phyloP scores from a whole-genome alignment of 2,797 vertebrate genomes.

The Enteromius unitaeniatus region DNA sequence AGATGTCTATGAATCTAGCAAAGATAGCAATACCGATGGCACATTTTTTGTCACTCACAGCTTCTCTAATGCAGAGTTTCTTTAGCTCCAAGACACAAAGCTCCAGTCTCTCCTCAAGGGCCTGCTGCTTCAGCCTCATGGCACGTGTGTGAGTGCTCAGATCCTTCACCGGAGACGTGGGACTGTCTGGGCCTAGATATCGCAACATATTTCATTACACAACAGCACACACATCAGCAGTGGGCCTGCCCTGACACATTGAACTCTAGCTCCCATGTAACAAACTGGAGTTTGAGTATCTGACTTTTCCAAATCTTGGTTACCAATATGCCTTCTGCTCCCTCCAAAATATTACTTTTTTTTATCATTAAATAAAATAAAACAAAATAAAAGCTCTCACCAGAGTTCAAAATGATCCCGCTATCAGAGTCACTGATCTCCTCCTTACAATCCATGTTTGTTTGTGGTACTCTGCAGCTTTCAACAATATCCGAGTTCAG shows the following conservation, averaged over 20 bases:
- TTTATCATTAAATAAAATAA: not conserved
- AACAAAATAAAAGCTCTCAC: slow-evolving; percentile 68
- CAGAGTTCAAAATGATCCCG: slow-evolving; percentile 89
- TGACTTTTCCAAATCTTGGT: not conserved
- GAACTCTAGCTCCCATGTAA: not conserved
- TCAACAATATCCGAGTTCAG: slow-evolving; percentile 33
- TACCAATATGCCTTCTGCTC: not conserved
- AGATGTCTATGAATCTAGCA: not conserved
- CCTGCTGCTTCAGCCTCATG: slow-evolving; percentile 85
- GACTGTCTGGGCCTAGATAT: slow-evolving; percentile 85
- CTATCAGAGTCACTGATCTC: slow-evolving; percentile 91
- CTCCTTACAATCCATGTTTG: slow-evolving; percentile 84
- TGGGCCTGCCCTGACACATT: not conserved
- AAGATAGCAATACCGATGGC: not conserved
- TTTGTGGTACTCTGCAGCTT: slow-evolving; percentile 30
- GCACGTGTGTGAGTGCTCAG: slow-evolving; percentile 79
- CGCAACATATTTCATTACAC: slow-evolving; percentile 33
- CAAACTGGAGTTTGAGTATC: not conserved
- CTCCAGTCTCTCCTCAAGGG: slow-evolving; percentile 86
- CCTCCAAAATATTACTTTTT: not conserved
- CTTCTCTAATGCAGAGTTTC: slow-evolving; percentile 89
- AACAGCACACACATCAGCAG: not conserved
- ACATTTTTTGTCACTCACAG: slow-evolving; percentile 78
- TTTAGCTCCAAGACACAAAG: slow-evolving; percentile 88
- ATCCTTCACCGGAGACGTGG: slow-evolving; percentile 82